Conservation (phyloP, 2,888 invertebrate species). For the Parascotia fuliginaria region DNA sequence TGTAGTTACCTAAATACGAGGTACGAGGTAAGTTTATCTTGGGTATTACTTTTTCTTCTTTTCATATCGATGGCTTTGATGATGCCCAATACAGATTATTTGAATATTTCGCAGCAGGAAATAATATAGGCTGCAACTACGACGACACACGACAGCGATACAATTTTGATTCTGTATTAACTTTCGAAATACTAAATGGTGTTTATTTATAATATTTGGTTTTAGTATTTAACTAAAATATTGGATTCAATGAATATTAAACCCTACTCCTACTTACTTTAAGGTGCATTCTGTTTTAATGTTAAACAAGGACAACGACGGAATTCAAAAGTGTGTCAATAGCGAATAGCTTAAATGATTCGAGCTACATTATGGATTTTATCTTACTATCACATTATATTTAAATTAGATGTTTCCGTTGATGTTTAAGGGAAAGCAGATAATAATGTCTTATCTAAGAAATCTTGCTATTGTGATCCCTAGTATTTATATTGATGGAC, state of each 20-base stretch:
- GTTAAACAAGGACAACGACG: not conserved
- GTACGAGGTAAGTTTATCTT: too few species aligned
- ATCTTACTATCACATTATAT: slow-evolving; percentile 1
- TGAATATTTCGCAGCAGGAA: too few species aligned
- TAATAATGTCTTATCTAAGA: not conserved
- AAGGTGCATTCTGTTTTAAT: not conserved
- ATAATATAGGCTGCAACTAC: too few species aligned
- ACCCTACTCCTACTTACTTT: not conserved
- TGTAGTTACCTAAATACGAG: too few species aligned
- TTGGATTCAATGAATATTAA: not conserved
- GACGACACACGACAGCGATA: too few species aligned
- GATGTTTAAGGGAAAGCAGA: slow-evolving; percentile 1
- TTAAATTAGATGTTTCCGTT: not conserved
- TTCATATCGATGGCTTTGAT: too few species aligned
- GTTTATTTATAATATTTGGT: too few species aligned
- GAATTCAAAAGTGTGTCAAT: not conserved
- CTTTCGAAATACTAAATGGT: too few species aligned
- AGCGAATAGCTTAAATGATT: not conserved
- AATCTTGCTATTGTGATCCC: not conserved
- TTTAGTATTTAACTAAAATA: too few species aligned
- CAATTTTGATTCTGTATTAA: too few species aligned
- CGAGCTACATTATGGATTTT: not conserved
- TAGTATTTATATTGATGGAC: not conserved
- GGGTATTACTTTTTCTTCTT: too few species aligned
- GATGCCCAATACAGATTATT: too few species aligned